Percentiles rank a stretch among this genome's conserved stretches.
phyloP scores from a whole-genome alignment of 2,113 vertebrate species.

The Phaethornis superciliosus region DNA sequence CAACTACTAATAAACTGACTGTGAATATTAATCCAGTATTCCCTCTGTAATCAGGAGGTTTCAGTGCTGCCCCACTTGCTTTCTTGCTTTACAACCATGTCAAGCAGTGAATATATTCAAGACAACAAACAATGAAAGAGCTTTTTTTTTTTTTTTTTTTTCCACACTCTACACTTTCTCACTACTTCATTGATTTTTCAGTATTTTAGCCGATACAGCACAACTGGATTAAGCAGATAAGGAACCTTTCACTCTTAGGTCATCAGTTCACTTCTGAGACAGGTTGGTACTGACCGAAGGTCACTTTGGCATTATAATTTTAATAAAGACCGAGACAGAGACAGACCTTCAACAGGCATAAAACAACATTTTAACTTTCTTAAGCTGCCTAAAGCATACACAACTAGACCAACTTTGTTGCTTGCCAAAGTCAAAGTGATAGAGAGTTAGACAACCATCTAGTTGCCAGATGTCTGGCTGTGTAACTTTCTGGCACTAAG shows the following conservation, averaged over 20 bases:
- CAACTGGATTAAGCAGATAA: constrained; percentile 37
- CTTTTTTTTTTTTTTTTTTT: background rate
- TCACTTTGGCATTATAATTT: constrained; percentile 15
- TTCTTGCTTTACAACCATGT: background rate
- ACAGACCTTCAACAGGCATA: constrained; percentile 1
- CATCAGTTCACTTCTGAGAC: constrained; percentile 3
- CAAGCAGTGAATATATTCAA: background rate
- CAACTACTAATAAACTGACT: background rate
- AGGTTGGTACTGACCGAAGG: constrained; percentile 38
- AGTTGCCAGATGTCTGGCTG: constrained; percentile 82
- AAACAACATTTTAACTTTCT: constrained; percentile 42
- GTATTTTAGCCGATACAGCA: constrained; percentile 32
- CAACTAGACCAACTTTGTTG: constrained; percentile 64
- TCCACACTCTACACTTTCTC: background rate
- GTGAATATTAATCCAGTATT: background rate
- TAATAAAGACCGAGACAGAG: constrained; percentile 36
- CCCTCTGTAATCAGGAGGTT: background rate
- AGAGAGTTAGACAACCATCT: constrained; percentile 71
- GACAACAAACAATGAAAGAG: background rate
- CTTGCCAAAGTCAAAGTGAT: constrained; percentile 72
- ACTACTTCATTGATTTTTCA: constrained; percentile 34
- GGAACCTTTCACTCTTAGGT: constrained; percentile 40
- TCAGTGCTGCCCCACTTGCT: background rate
- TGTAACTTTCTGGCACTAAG: constrained; percentile 77
- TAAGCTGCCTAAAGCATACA: constrained; percentile 30